Evolutionary conservation across 2,113 vertebrate genomes (phyloP), one percentile per base, ranked within the genome.

Genomic region (Anarrhichthys ocellatus): DNA sequence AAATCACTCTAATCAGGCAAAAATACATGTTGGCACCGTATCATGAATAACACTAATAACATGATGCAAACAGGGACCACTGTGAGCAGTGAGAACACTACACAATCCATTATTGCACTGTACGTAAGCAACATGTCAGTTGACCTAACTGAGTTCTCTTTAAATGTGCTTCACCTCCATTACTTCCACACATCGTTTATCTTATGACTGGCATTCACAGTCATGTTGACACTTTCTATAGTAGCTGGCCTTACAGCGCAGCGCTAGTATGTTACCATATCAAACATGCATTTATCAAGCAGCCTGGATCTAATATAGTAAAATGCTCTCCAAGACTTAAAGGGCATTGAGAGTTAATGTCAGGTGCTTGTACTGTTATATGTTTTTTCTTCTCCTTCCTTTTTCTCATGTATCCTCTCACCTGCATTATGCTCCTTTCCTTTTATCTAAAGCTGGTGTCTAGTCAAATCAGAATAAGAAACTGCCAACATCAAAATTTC

Each of bases 341-440:
- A 13, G 77, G 80, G 56, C 72, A 80, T 27, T 44, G 7, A 56
- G 29, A 73, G 50, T 66, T 81, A 62, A 63, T 83, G 64, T 71
- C 50, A 66, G 22, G 24, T 36, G 32, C 42, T 59, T 24, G 15
- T 76, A 61, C 71, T 56, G 20, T 40, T 17, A 34, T 34, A 34
- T 6, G 29, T 34, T 34, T 34, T 17, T 8, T 17, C 9, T 5
- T 36, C 61, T 11, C 15, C 2, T 20, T 61, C 50, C 40, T 17
- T 17, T 59, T 9, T 56, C 29, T 17, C 22, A 9, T 24, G n/a
- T 59, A 29, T 34, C 9, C 14, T 42, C 20, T 61, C 24, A 65
- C 72, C 34, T 76, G 46, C 10, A 22, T 27, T 50, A 13, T 62
- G 29, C 44, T 69, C 11, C 17, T 14, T 34, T 59, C 52, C 38